Evolutionary conservation across 1,140 invertebrate genomes (phyloP), one percentile per base, ranked within the genome.

Genomic region (Asobara japonica): DNA sequence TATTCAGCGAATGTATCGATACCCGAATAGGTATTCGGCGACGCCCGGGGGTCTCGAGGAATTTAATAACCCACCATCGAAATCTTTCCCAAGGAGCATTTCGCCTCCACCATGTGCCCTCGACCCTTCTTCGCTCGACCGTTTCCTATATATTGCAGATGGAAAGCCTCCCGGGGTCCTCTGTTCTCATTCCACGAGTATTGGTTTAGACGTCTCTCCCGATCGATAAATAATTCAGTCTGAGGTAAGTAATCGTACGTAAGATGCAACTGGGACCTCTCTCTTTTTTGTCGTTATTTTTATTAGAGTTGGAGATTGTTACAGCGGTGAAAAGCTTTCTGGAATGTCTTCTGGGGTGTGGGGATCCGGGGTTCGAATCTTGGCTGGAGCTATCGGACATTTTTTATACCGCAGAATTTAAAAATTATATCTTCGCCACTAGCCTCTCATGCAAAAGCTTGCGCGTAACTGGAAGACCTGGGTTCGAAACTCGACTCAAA

Each of bases 1-100:
- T 87, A 87, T 87, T 87, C 83, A 85, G 80, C 76, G 83, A 86
- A 86, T 87, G 84, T 85, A 87, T 87, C 85, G 85, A 87, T 87
- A 85, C 76, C 67, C 75, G 73, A 84, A 80, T 83, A 86, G 83
- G 81, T 86, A 87, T 85, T 86, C 78, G 77, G 71, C 80, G 82
- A 85, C 83, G 71, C 65, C 71, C 60, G 51, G 65, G 82, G 83
- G 78, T 83, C 82, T 83, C 77, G 79, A 86, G 85, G 86, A 87
- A 87, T 87, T 87, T 87, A 87, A 87, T 87, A 87, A 87, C 86
- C 84, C 79, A 80, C 41, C 79, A 81, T 84, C 80, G 81, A 78
- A 81, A 85, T 86, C 80, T 86, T 86, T 85, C 80, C 72, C 71
- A 74, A 69, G 76, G 29, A 62, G 25, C 41, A 60, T 20, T 45